These are phyloP conservation scores for Prionace glauca DNA, from an alignment of 2,797 vertebrate species.

Conservation along the genomic window DNA sequence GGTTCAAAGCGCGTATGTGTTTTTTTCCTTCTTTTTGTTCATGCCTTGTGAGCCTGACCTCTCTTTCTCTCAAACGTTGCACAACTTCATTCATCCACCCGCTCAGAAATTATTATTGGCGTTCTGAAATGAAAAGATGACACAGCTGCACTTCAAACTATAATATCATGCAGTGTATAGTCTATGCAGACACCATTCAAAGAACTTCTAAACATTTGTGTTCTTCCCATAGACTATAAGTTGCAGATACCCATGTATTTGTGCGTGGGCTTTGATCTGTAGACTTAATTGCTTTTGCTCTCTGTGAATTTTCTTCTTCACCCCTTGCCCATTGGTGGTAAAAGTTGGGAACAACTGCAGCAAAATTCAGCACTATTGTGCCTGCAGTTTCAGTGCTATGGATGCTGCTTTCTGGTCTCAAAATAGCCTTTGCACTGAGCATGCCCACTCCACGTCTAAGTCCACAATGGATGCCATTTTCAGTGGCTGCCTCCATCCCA, in stretches of 20 bases:
- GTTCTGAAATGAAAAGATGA: background rate
- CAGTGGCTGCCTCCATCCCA: too few relatives aligned
- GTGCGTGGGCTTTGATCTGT: background rate
- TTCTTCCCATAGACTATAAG: background rate
- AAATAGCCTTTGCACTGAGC: background rate
- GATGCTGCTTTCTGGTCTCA: background rate
- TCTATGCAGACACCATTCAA: background rate
- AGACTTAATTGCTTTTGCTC: background rate
- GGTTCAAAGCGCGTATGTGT: background rate
- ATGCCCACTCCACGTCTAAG: background rate
- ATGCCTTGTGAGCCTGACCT: background rate
- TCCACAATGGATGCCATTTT: background rate
- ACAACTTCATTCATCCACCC: background rate
- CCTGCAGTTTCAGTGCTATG: background rate
- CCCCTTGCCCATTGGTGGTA: background rate
- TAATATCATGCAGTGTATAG: background rate
- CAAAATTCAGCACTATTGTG: background rate
- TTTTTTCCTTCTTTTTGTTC: background rate
- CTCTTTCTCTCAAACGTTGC: background rate
- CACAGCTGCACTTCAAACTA: background rate
- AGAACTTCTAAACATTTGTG: constrained; percentile 24
- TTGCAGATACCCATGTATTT: background rate
- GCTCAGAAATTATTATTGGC: constrained; percentile 3
- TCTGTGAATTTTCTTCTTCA: background rate
- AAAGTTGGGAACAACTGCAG: background rate